A percentile compares a stretch with the other conserved stretches of the same genome.
phyloP scores from a whole-genome alignment of 30 jellyfish, hydroid and myxozoan genomes.

The Nemopilema nomurai region DNA sequence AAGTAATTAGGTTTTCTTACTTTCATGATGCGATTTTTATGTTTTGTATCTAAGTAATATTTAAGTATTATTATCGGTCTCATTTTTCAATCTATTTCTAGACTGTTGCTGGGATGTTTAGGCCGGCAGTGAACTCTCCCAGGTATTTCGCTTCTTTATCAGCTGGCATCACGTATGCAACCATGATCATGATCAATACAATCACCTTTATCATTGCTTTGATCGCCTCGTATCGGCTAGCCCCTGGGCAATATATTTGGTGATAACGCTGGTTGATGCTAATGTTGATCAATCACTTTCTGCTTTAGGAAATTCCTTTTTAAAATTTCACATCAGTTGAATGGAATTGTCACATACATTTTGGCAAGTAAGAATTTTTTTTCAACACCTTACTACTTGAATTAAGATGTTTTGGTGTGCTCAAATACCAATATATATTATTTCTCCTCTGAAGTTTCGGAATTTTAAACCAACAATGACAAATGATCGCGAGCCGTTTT shows the following conservation, averaged over 20 bases:
- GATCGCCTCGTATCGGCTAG: too few relatives aligned
- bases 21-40: too few relatives aligned
- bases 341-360: conserved; percentile 33
- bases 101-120: conserved; percentile 48
- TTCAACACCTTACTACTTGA: too few relatives aligned
- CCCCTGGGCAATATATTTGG: neutral
- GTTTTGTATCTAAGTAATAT: neutral
- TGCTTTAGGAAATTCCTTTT: conserved; percentile 30
- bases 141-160: too few relatives aligned
- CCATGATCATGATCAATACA: neutral
- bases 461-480: too few relatives aligned
- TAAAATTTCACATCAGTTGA: conserved; percentile 28
- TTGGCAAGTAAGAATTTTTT: conserved; percentile 63
- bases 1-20: too few relatives aligned
- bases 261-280: neutral
- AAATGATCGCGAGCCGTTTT: too few relatives aligned
- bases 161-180: neutral
- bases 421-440: too few relatives aligned
- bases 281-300: neutral
- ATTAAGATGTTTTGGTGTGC: too few relatives aligned
- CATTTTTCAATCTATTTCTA: neutral
- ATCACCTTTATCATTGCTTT: too few relatives aligned
- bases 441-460: too few relatives aligned
- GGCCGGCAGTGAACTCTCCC: conserved; percentile 39
- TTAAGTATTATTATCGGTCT: neutral